A percentile compares a stretch with the other conserved stretches of the same genome.
Evolutionary conservation across 2,797 vertebrate genomes (phyloP).

Genomic region (Mustela erminea): DNA sequence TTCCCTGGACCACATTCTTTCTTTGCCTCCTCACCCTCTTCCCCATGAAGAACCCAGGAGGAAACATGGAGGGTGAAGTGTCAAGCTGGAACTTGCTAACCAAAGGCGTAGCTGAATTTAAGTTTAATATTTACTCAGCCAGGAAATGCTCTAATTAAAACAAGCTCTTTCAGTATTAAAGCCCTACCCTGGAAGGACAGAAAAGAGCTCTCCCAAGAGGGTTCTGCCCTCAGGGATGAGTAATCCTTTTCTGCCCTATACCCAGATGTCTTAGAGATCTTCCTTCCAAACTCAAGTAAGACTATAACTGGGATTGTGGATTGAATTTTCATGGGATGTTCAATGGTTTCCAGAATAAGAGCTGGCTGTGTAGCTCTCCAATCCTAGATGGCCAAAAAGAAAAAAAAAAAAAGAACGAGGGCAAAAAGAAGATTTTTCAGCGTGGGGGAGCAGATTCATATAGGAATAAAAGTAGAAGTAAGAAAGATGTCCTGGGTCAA

Average conservation of each 20-base stretch:
- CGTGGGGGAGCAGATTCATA: neutral
- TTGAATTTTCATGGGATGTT: constrained; percentile 41
- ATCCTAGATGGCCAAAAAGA: neutral
- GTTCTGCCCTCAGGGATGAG: constrained; percentile 63
- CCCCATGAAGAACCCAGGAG: neutral
- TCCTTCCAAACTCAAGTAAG: constrained; percentile 64
- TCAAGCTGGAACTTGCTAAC: constrained; percentile 72
- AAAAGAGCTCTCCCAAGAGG: constrained; percentile 60
- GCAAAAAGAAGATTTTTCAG: neutral
- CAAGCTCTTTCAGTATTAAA: constrained; percentile 80
- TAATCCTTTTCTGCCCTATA: constrained; percentile 57
- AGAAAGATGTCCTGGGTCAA: neutral
- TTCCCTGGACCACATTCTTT: neutral
- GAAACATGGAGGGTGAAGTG: neutral
- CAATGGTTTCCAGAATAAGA: constrained; percentile 36
- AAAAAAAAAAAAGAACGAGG: neutral
- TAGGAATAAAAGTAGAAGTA: neutral
- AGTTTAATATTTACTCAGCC: constrained; percentile 83
- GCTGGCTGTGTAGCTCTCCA: neutral
- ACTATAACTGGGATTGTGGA: constrained; percentile 45
- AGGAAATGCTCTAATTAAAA: constrained; percentile 83
- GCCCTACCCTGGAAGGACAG: constrained; percentile 70
- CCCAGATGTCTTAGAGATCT: constrained; percentile 33
- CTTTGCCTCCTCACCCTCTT: neutral
- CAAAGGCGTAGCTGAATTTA: constrained; percentile 72